These are phyloP conservation scores for Hirtodrosophila histrioides DNA, from an alignment of 2,888 invertebrate species.

Conservation along the genomic window DNA sequence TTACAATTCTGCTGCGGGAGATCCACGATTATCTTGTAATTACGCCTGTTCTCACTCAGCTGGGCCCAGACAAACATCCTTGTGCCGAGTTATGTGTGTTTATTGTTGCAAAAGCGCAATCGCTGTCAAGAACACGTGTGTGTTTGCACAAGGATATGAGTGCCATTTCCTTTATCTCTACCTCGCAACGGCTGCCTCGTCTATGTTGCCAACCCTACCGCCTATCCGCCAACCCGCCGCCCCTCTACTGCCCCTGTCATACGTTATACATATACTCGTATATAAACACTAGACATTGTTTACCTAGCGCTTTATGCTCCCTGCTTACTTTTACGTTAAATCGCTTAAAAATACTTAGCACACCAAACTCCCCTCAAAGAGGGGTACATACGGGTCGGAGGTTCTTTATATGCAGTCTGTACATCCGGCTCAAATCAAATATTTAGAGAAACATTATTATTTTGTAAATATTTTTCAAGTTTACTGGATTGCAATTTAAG, in stretches of 20 bases:
- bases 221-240: background rate
- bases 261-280: conserved; percentile 2
- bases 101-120: conserved; percentile 71
- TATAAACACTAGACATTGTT: conserved; percentile 63
- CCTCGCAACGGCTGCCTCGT: conserved; percentile 13
- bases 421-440: conserved; percentile 18
- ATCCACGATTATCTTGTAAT: conserved; percentile 12
- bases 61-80: conserved; percentile 61
- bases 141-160: conserved; percentile 76
- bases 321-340: conserved; percentile 61
- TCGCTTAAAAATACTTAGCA: conserved; percentile 42
- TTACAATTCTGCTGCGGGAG: background rate
- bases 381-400: background rate
- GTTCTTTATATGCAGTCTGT: background rate
- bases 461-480: conserved; percentile 8
- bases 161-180: conserved; percentile 66
- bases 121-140: conserved; percentile 79
- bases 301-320: conserved; percentile 65
- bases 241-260: background rate
- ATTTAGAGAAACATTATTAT: conserved; percentile 4
- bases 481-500: background rate
- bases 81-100: conserved; percentile 43
- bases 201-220: background rate
- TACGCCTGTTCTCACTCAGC: conserved; percentile 22
- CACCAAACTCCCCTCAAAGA: background rate